Conservation (phyloP, 2,797 vertebrate species). For the Anguilla pacifica region DNA sequence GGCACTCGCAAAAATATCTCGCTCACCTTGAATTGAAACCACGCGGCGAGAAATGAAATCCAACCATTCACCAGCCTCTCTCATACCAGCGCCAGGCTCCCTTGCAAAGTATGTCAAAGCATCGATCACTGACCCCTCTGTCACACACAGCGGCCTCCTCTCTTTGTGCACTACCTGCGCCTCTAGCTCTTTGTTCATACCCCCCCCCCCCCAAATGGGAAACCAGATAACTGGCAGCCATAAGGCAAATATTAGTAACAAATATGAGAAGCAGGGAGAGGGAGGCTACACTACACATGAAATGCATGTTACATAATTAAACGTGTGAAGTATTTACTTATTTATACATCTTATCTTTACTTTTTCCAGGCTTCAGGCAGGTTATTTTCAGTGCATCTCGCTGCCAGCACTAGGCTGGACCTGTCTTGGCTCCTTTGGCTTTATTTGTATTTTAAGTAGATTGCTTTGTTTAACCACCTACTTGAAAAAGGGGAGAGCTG, state of each 20-base stretch:
- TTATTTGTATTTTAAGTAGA: background rate
- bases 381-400: background rate
- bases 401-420: background rate
- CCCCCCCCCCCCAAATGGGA: background rate
- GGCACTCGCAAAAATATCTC: background rate
- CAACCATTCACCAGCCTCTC: background rate
- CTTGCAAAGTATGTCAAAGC: background rate
- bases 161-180: background rate
- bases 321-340: background rate
- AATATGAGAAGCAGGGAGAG: background rate
- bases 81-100: background rate
- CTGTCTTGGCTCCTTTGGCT: background rate
- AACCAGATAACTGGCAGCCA: background rate
- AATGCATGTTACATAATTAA: background rate
- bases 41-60: background rate
- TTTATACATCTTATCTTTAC: background rate
- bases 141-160: background rate
- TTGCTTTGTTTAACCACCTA: background rate
- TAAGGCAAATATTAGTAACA: background rate
- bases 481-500: background rate
- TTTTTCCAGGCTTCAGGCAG: background rate
- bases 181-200: background rate
- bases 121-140: background rate
- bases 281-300: background rate
- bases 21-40: constrained; percentile 3